Conservation (phyloP, 2,888 invertebrate genomes). For the Adela reaumurella region DNA sequence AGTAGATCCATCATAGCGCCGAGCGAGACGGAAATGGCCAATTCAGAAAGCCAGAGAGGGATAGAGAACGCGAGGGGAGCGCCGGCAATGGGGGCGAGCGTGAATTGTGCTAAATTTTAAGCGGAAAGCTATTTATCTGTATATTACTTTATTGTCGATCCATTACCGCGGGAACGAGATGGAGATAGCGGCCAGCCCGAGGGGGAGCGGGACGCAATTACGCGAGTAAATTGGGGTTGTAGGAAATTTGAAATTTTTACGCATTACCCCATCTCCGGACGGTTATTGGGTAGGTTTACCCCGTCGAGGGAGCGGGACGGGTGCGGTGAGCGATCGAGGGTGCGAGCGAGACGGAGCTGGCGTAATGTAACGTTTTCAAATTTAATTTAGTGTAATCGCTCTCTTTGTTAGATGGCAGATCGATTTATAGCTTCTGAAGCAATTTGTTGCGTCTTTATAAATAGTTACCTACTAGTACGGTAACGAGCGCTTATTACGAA, state of each 20-base stretch:
- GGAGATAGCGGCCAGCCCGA: constrained; percentile 18
- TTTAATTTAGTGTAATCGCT: not conserved
- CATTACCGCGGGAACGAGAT: constrained; percentile 39
- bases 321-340: not conserved
- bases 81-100: constrained; percentile 46
- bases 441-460: no score
- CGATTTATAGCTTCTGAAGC: not conserved
- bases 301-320: constrained; percentile 2
- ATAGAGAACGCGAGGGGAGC: constrained; percentile 30
- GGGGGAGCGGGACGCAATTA: constrained; percentile 18
- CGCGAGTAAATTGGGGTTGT: constrained; percentile 33
- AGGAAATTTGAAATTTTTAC: constrained; percentile 26
- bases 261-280: constrained; percentile 4
- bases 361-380: not conserved
- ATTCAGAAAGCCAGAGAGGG: constrained; percentile 16
- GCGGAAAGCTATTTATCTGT: constrained; percentile 49
- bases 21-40: constrained; percentile 19
- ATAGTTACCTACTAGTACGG: no score
- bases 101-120: constrained; percentile 53
- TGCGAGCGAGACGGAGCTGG: not conserved
- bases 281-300: not conserved
- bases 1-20: constrained; percentile 5
- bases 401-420: not conserved
- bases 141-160: constrained; percentile 54
- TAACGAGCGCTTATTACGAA: no score